Conservation (phyloP, 2,888 invertebrate species). For the Caenorhabditis sp. region DNA sequence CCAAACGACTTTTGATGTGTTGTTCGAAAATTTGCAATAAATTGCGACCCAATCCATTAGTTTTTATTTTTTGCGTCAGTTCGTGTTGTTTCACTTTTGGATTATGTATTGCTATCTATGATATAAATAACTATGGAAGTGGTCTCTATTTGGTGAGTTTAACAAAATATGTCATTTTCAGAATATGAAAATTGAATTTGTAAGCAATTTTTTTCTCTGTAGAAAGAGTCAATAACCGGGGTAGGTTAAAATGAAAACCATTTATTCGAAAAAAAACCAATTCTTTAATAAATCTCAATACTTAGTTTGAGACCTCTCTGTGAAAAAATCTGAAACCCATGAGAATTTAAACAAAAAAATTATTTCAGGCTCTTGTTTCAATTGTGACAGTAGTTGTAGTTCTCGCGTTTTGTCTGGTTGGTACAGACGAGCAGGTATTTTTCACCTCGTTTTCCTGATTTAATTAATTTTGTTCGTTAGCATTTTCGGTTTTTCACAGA, state of each 20-base stretch:
- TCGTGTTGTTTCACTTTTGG: slow-evolving; percentile 59
- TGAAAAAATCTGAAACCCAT: too few species aligned
- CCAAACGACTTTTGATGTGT: slow-evolving; percentile 8
- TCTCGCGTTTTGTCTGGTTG: slow-evolving; percentile 65
- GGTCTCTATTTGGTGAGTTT: slow-evolving; percentile 61
- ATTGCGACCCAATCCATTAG: slow-evolving; percentile 47
- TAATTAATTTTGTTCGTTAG: background rate
- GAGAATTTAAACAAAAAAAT: too few species aligned
- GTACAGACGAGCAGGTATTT: slow-evolving; percentile 62
- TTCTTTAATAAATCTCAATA: too few species aligned
- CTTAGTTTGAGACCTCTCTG: too few species aligned
- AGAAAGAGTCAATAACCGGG: too few species aligned
- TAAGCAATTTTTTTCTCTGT: too few species aligned
- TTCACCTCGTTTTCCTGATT: background rate
- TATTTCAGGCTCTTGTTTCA: slow-evolving; percentile 56
- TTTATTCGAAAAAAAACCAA: too few species aligned
- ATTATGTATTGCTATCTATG: slow-evolving; percentile 58
- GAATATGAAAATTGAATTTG: background rate
- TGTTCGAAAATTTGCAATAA: slow-evolving; percentile 14
- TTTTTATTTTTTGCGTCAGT: slow-evolving; percentile 58
- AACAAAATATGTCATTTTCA: background rate
- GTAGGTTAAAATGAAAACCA: too few species aligned
- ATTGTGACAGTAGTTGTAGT: slow-evolving; percentile 60
- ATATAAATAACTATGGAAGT: slow-evolving; percentile 63
- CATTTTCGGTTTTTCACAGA: background rate